These are phyloP conservation scores for Taenaris catops DNA, from an alignment of 2,888 invertebrate genomes.

Conservation along the genomic window DNA sequence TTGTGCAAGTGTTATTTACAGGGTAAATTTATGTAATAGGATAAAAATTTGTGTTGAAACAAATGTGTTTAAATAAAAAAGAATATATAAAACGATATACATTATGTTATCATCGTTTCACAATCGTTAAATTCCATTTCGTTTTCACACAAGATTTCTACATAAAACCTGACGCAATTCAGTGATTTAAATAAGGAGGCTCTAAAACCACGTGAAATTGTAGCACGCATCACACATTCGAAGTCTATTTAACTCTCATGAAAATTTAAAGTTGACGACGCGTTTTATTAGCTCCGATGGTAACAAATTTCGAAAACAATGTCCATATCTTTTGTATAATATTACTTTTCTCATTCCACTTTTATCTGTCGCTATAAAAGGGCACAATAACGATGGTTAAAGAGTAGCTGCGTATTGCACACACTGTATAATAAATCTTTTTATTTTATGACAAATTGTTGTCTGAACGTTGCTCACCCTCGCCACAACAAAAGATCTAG, in stretches of 20 bases:
- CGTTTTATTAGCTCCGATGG: slow-evolving; percentile 23
- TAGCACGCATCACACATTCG: slow-evolving; percentile 10
- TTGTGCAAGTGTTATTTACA: too few relatives aligned
- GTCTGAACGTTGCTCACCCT: slow-evolving; percentile 55
- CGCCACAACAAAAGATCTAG: slow-evolving; percentile 61
- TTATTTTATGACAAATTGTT: slow-evolving; percentile 79
- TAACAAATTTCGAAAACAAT: slow-evolving; percentile 41
- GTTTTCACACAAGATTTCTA: slow-evolving; percentile 1
- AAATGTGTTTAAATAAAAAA: too few relatives aligned
- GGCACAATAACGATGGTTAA: slow-evolving; percentile 69
- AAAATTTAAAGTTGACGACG: slow-evolving; percentile 16
- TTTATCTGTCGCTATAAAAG: slow-evolving; percentile 74
- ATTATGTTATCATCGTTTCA: too few relatives aligned
- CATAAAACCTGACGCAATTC: slow-evolving; percentile 5
- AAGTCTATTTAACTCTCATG: slow-evolving; percentile 19
- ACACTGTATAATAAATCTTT: slow-evolving; percentile 68
- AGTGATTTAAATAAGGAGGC: slow-evolving; percentile 11
- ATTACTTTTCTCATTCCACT: slow-evolving; percentile 64
- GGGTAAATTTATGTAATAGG: too few relatives aligned
- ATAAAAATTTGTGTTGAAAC: too few relatives aligned
- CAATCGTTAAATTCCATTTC: slow-evolving; percentile 3
- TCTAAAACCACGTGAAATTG: slow-evolving; percentile 7
- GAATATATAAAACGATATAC: too few relatives aligned
- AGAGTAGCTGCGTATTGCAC: slow-evolving; percentile 48
- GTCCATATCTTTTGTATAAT: slow-evolving; percentile 57